phyloP scores from a whole-genome alignment of 2,113 vertebrate genomes.

The Anoplopoma fimbria region DNA sequence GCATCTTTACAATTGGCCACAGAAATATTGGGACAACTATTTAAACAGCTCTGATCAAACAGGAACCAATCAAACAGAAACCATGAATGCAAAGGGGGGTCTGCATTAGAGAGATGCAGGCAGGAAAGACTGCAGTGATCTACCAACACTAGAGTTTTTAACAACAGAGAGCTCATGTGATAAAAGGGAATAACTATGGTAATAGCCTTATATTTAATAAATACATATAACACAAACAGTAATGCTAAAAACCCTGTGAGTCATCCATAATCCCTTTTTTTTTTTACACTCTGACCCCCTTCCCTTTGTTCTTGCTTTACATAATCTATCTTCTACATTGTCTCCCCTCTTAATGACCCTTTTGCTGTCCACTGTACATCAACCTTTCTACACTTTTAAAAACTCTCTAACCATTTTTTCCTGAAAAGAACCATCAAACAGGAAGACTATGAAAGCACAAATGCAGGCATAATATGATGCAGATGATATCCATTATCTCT shows the following conservation, averaged over 20 bases:
- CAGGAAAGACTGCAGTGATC: neutral
- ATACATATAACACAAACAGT: conserved; percentile 8
- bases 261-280: conserved; percentile 22
- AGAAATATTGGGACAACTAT: conserved; percentile 73
- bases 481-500: conserved; percentile 10
- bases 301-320: neutral
- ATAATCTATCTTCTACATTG: neutral
- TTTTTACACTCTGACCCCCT: conserved; percentile 4
- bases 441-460: neutral
- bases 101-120: conserved; percentile 4
- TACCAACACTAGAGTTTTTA: conserved; percentile 7
- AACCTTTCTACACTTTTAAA: neutral
- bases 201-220: conserved; percentile 8
- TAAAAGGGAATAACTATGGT: neutral
- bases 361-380: conserved; percentile 10
- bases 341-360: neutral
- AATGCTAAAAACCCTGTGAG: conserved; percentile 1
- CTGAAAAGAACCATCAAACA: neutral
- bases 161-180: conserved; percentile 4
- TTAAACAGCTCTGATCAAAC: conserved; percentile 69
- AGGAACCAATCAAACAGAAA: conserved; percentile 53
- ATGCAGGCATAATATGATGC: conserved; percentile 5
- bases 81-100: conserved; percentile 12
- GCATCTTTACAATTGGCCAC: conserved; percentile 52
- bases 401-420: neutral